Conservation (phyloP, 2,797 vertebrate genomes). For the Chrosomus eos region DNA sequence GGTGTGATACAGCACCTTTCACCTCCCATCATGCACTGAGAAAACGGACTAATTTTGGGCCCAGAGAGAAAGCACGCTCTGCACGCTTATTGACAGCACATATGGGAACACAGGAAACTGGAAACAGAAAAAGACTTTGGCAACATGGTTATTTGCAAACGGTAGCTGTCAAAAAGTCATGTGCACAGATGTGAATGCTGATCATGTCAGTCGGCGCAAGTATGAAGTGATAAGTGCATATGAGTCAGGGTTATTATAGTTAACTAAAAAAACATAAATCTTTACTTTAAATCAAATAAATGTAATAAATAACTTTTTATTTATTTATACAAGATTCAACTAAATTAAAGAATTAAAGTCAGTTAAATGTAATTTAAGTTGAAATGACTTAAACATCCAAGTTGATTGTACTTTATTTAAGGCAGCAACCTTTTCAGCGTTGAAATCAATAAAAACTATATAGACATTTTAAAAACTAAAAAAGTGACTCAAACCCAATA, state of each 20-base stretch:
- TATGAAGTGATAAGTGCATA: background rate
- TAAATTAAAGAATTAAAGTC: too few species aligned
- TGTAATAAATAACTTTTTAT: too few species aligned
- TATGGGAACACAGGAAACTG: conserved; percentile 17
- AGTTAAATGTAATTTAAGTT: too few species aligned
- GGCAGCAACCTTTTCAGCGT: too few species aligned
- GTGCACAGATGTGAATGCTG: conserved; percentile 17
- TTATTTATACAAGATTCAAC: too few species aligned
- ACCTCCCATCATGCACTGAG: conserved; percentile 21
- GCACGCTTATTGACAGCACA: background rate
- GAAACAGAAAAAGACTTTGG: background rate
- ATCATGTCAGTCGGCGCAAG: background rate
- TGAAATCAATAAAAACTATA: too few species aligned
- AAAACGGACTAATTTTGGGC: conserved; percentile 2
- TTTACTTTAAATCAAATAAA: too few species aligned
- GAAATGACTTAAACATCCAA: too few species aligned
- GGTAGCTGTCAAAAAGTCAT: background rate
- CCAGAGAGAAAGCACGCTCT: background rate
- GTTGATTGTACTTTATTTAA: too few species aligned
- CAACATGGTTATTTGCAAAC: conserved; percentile 2
- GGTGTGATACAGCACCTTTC: conserved; percentile 27
- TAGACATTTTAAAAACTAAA: background rate
- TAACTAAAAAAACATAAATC: background rate
- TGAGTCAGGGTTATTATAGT: background rate
- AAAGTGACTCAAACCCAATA: background rate